Evolutionary conservation across 2,113 vertebrate genomes (phyloP).

Genomic region (Syrrhaptes paradoxus): DNA sequence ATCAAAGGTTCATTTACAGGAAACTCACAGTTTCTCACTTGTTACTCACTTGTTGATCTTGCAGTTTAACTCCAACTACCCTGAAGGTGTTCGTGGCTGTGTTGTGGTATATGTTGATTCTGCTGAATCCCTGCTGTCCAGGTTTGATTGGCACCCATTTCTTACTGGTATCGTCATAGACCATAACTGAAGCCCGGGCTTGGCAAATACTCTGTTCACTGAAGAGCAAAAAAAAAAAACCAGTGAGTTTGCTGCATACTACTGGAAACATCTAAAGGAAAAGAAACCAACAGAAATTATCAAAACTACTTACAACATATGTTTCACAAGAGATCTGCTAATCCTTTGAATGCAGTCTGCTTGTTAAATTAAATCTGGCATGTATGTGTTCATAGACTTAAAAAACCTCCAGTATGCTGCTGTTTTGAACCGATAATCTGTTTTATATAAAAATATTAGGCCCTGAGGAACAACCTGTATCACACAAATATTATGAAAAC

Average conservation of each 20-base stretch:
- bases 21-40: conserved; percentile 80
- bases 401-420: neutral
- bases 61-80: conserved; percentile 98
- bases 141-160: conserved; percentile 99
- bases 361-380: conserved; percentile 23
- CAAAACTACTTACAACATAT: neutral
- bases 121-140: conserved; percentile 98
- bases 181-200: conserved; percentile 98
- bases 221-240: neutral
- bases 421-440: neutral
- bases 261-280: neutral
- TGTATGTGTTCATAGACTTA: neutral
- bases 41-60: conserved; percentile 97
- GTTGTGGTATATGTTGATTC: conserved; percentile 99
- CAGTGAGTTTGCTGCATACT: neutral
- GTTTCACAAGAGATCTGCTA: neutral
- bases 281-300: neutral
- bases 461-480: conserved; percentile 1
- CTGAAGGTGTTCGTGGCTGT: conserved; percentile 96
- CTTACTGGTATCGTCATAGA: conserved; percentile 99
- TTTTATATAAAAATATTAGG: conserved; percentile 2
- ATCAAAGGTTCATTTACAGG: conserved; percentile 56
- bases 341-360: neutral
- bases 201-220: conserved; percentile 99
- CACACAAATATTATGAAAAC: neutral